A percentile compares a stretch with the other conserved stretches of the same genome.
phyloP scores from a whole-genome alignment of 2,797 vertebrate genomes.

The Amniataba percoides region DNA sequence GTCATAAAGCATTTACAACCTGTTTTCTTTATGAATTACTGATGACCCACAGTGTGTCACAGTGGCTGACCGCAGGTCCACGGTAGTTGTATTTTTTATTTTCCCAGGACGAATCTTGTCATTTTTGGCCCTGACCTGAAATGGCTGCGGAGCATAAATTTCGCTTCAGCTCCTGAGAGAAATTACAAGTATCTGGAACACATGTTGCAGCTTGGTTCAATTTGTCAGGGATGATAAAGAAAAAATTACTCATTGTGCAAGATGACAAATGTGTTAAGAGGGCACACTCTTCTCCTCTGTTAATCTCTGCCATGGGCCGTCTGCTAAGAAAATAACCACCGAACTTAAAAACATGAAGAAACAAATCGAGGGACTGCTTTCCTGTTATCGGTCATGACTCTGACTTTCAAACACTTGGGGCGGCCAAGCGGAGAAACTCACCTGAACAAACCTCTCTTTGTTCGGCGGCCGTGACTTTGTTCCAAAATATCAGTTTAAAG shows the following conservation, averaged over 20 bases:
- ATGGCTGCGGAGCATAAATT: background rate
- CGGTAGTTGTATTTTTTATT: background rate
- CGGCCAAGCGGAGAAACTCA: background rate
- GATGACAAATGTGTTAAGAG: background rate
- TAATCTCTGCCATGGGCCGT: background rate
- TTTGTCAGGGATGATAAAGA: background rate
- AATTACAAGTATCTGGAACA: background rate
- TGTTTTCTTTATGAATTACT: background rate
- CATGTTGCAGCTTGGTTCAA: background rate
- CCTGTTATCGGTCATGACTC: background rate
- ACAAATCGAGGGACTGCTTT: conserved; percentile 1
- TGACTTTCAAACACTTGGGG: conserved; percentile 4
- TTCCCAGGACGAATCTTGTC: too few relatives aligned
- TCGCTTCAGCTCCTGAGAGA: background rate
- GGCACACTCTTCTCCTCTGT: background rate
- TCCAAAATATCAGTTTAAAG: background rate
- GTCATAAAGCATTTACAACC: background rate
- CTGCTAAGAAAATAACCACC: background rate
- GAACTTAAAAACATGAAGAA: background rate
- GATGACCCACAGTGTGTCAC: background rate
- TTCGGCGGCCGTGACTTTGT: background rate
- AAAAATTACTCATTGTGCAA: background rate
- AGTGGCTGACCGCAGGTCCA: background rate
- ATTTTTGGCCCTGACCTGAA: background rate
- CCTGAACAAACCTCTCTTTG: background rate